Percentiles rank a stretch among this genome's conserved stretches.
Evolutionary conservation across 1,140 invertebrate genomes (phyloP).

Genomic region (Cotesia glomerata): DNA sequence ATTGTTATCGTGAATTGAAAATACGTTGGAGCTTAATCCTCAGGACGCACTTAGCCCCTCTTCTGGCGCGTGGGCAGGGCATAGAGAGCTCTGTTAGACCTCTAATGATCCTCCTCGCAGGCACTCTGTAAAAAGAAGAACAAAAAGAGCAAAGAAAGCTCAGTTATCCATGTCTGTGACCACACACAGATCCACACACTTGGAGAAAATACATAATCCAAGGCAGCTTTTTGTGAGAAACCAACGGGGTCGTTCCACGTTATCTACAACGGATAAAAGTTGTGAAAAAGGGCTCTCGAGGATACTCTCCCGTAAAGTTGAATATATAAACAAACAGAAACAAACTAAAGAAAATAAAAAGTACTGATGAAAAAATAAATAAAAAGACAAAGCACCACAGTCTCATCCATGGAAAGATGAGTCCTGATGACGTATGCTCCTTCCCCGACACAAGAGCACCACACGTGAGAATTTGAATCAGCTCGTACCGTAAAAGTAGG

Average conservation of each 20-base stretch:
- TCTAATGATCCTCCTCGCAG: constrained; percentile 3
- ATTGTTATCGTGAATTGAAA: constrained; percentile 56
- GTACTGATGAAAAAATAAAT: constrained; percentile 1
- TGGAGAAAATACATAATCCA: too few species aligned
- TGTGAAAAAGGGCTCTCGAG: constrained; percentile 8
- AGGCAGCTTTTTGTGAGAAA: constrained; percentile 9
- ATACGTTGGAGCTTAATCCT: constrained; percentile 48
- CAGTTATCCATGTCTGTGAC: neutral
- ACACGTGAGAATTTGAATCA: constrained; percentile 11
- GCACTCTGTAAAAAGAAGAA: too few species aligned
- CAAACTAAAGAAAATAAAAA: neutral
- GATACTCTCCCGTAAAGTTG: neutral
- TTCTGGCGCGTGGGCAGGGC: neutral
- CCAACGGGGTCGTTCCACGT: constrained; percentile 12
- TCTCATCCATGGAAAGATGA: constrained; percentile 7
- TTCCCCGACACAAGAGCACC: neutral
- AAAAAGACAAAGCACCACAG: neutral
- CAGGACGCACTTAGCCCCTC: constrained; percentile 25
- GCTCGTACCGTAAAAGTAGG: neutral
- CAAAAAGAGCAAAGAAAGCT: too few species aligned
- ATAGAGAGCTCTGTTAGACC: neutral
- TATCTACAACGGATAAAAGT: constrained; percentile 13
- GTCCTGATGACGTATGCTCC: neutral
- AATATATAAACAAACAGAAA: constrained; percentile 5
- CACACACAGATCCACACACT: neutral